Conservation (phyloP, 2,888 invertebrate species). For the Lutraria lutraria region DNA sequence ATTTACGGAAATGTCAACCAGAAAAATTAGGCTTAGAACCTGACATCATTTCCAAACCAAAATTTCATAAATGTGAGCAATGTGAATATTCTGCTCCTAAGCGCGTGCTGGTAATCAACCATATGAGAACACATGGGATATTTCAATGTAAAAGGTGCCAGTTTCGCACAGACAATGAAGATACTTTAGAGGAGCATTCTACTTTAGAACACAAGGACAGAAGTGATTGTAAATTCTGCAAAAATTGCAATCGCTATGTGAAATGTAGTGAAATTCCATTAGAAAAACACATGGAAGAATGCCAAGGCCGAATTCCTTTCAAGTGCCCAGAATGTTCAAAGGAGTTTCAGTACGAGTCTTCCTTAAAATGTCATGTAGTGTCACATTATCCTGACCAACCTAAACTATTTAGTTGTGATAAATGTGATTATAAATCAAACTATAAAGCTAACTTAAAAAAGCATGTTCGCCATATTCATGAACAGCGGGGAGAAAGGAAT, state of each 20-base stretch:
- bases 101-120: constrained; percentile 83
- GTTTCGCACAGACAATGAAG: constrained; percentile 78
- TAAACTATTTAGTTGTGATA: constrained; percentile 80
- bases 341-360: constrained; percentile 85
- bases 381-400: constrained; percentile 83
- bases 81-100: constrained; percentile 83
- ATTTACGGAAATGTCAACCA: constrained; percentile 74
- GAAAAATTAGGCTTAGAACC: constrained; percentile 58
- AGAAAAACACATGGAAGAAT: constrained; percentile 83
- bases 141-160: constrained; percentile 83
- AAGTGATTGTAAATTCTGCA: constrained; percentile 84
- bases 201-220: constrained; percentile 81
- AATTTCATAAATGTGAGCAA: constrained; percentile 74
- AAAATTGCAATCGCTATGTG: constrained; percentile 83
- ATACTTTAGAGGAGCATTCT: constrained; percentile 80
- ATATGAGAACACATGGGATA: constrained; percentile 83
- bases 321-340: constrained; percentile 84
- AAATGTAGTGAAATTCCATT: constrained; percentile 79
- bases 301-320: constrained; percentile 83
- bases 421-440: constrained; percentile 82
- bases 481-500: constrained; percentile 69
- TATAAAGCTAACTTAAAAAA: constrained; percentile 84
- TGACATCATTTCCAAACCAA: constrained; percentile 51
- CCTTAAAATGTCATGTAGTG: constrained; percentile 81
- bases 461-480: constrained; percentile 82